Percentiles rank a stretch among this genome's conserved stretches.
Evolutionary conservation across 1,140 invertebrate genomes (phyloP).

Genomic region (Centruroides sculpturatus): DNA sequence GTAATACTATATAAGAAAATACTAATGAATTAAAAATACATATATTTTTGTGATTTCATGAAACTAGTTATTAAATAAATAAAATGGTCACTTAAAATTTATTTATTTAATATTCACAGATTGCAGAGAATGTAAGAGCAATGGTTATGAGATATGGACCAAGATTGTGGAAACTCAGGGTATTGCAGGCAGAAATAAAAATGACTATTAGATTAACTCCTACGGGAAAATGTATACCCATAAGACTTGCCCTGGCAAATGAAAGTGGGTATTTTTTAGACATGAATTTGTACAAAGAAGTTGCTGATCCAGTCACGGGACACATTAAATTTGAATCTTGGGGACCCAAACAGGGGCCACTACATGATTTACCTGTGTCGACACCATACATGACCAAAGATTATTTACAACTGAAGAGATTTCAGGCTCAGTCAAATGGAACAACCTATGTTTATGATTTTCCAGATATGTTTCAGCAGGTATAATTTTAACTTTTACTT

Average conservation of each 20-base stretch:
- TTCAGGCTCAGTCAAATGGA: conserved; percentile 86
- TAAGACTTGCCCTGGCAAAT: conserved; percentile 83
- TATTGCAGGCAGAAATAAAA: conserved; percentile 51
- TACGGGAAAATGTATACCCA: conserved; percentile 67
- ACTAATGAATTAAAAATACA: no score
- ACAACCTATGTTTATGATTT: conserved; percentile 98
- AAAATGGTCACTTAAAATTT: no score
- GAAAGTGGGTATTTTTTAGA: conserved; percentile 94
- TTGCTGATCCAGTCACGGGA: conserved; percentile 71
- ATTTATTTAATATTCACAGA: conserved; percentile 32
- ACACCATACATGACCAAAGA: conserved; percentile 96
- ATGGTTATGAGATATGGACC: conserved; percentile 94
- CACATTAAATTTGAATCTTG: conserved; percentile 75
- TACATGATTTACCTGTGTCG: conserved; percentile 84
- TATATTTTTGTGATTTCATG: no score
- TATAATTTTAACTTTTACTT: conserved; percentile 4
- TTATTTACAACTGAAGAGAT: conserved; percentile 92
- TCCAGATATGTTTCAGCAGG: conserved; percentile 91
- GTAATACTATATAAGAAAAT: no score
- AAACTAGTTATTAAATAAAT: no score
- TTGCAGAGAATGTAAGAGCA: conserved; percentile 87
- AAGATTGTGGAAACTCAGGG: conserved; percentile 87
- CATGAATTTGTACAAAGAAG: conserved; percentile 84
- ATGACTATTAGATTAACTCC: conserved; percentile 37
- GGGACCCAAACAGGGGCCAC: conserved; percentile 60